A percentile compares a stretch with the other conserved stretches of the same genome.
These are phyloP conservation scores for Napeogenes sylphis DNA, from an alignment of 2,888 invertebrate genomes.

Conservation along the genomic window DNA sequence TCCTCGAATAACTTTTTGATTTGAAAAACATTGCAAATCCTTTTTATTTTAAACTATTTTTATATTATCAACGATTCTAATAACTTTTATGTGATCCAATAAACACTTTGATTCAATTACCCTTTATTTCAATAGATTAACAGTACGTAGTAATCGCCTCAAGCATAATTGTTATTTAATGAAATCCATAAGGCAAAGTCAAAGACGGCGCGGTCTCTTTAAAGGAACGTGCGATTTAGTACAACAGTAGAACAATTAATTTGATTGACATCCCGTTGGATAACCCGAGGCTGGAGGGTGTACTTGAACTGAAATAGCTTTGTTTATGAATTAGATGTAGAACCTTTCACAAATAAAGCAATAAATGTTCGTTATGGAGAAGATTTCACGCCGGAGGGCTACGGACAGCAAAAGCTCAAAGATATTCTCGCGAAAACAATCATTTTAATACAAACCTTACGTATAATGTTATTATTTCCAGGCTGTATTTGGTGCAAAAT, in stretches of 20 bases:
- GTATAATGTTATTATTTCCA: not conserved
- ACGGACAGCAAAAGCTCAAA: conserved; percentile 35
- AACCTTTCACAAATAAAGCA: conserved; percentile 60
- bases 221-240: conserved; percentile 23
- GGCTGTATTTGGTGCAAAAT: not conserved
- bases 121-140: conserved; percentile 13
- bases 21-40: no score
- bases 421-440: conserved; percentile 26
- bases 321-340: conserved; percentile 46
- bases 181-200: conserved; percentile 28
- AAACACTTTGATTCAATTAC: not conserved
- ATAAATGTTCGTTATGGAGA: conserved; percentile 56
- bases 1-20: no score
- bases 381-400: conserved; percentile 44
- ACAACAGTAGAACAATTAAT: conserved; percentile 31
- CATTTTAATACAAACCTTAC: not conserved
- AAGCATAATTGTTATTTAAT: conserved; percentile 20
- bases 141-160: conserved; percentile 14
- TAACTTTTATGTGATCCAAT: no score
- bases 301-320: conserved; percentile 33
- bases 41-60: no score
- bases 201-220: conserved; percentile 28
- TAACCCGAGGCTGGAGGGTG: conserved; percentile 33
- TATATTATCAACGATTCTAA: no score
- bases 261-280: conserved; percentile 37